Evolutionary conservation across 2,113 vertebrate genomes (phyloP), one percentile per base, ranked within the genome.

Genomic region (Neolamprologus longior): DNA sequence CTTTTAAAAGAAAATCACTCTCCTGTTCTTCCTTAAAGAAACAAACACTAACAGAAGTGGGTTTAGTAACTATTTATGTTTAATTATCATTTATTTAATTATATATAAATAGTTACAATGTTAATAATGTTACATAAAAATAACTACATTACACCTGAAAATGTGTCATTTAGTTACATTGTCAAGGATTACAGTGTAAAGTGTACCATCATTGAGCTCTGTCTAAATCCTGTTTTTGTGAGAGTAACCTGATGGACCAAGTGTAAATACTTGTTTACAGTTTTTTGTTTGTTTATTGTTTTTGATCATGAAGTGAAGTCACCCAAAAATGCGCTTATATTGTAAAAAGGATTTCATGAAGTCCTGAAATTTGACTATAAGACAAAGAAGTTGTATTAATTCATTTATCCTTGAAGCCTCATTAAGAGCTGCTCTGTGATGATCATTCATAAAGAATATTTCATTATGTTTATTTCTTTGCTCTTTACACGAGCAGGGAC

Each of bases 191-290:
- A 63, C 31, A 19, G 17, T 35, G 9, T 19, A 21, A 21, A 66
- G 0, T 37, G 10, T 13, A 13, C 33, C 19, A 37, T 21, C 61
- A 37, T 66, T 21, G 0, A 66, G 19, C 61, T 37, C 33, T 0
- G 4, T 2, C 33, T 37, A 2, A 63, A 37, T 37, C 17, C 2
- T 66, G 61, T 66, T 66, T 66, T 21, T 66, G 61, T 66, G 33
- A 37, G 61, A 37, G 61, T 66, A 66, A 66, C 19, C 33, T 66
- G 61, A 55, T 24, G 11, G 21, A 24, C 54, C 21, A 26, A 21
- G 3, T 4, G 61, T 37, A 68, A 68, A 68, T 21, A 37, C 61
- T 37, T 21, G 28, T 35, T 35, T 35, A 63, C 5, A 3, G 15
- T 63, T 63, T 19, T 63, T 1, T 58, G 13, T 26, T 14, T 58